Conservation (phyloP, 2,888 invertebrate genomes). For the Diarsia brunnea region DNA sequence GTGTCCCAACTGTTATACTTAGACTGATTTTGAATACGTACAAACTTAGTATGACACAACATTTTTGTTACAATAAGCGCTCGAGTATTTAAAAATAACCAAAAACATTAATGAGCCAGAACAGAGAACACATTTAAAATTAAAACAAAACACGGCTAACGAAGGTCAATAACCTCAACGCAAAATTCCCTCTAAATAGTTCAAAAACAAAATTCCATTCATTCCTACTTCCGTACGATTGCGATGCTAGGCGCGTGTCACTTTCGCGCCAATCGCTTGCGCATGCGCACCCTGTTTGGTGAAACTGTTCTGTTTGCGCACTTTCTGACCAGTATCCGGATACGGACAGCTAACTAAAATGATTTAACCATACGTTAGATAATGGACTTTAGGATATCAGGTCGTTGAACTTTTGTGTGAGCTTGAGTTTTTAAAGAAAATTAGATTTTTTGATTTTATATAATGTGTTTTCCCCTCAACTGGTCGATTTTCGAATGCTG, state of each 20-base stretch:
- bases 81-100: background rate
- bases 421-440: slow-evolving; percentile 40
- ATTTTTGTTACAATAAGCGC: no score
- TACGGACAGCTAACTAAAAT: slow-evolving; percentile 72
- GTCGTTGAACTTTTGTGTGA: slow-evolving; percentile 67
- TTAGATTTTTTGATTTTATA: background rate
- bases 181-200: slow-evolving; percentile 44
- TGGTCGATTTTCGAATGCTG: background rate
- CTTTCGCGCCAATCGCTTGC: slow-evolving; percentile 79
- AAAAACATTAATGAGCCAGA: background rate
- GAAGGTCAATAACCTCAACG: slow-evolving; percentile 21
- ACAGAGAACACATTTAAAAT: background rate
- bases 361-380: slow-evolving; percentile 71
- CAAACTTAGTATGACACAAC: background rate
- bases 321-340: slow-evolving; percentile 86
- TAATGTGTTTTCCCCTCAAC: background rate
- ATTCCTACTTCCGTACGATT: slow-evolving; percentile 71
- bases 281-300: slow-evolving; percentile 83
- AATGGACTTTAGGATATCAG: slow-evolving; percentile 64
- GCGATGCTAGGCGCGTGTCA: slow-evolving; percentile 76
- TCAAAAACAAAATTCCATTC: slow-evolving; percentile 63
- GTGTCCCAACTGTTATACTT: no score
- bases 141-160: background rate
- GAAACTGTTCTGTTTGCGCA: slow-evolving; percentile 82
- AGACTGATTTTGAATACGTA: no score